These are phyloP conservation scores for Acinonyx jubatus DNA, from an alignment of 2,113 vertebrate species.

Conservation along the genomic window DNA sequence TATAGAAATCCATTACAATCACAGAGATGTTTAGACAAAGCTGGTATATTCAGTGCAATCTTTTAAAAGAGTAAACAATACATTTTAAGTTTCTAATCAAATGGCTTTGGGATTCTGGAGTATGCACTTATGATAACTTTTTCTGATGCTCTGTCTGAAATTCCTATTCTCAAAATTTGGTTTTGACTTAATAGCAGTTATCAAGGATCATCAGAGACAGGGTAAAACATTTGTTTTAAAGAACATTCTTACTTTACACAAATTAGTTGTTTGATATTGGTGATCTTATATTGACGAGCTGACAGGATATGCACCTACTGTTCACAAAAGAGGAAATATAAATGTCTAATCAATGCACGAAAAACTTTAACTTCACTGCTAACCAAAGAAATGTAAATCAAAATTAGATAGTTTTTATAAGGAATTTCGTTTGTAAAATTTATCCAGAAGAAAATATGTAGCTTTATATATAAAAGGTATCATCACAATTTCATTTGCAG, in stretches of 20 bases:
- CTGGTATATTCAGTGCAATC: background rate
- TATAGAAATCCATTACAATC: background rate
- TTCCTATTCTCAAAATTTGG: background rate
- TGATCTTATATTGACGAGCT: background rate
- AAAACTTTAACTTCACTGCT: background rate
- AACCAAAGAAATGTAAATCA: background rate
- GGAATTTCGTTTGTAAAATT: conserved; percentile 36
- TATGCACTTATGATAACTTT: background rate
- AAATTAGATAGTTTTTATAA: background rate
- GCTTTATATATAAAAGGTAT: conserved; percentile 15
- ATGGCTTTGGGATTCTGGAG: background rate
- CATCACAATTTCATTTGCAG: conserved; percentile 32
- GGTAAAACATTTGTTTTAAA: background rate
- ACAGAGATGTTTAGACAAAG: background rate
- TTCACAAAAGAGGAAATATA: background rate
- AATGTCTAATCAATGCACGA: background rate
- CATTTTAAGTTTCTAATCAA: conserved; percentile 21
- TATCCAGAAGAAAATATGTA: background rate
- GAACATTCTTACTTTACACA: background rate
- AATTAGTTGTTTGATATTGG: background rate
- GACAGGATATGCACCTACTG: background rate
- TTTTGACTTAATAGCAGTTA: conserved; percentile 20
- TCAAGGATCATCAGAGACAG: background rate
- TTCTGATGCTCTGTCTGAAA: background rate
- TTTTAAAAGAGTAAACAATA: conserved; percentile 21